These are phyloP conservation scores for Bursaphelenchus mucronatus DNA, from an alignment of 1,140 invertebrate species.

Conservation along the genomic window DNA sequence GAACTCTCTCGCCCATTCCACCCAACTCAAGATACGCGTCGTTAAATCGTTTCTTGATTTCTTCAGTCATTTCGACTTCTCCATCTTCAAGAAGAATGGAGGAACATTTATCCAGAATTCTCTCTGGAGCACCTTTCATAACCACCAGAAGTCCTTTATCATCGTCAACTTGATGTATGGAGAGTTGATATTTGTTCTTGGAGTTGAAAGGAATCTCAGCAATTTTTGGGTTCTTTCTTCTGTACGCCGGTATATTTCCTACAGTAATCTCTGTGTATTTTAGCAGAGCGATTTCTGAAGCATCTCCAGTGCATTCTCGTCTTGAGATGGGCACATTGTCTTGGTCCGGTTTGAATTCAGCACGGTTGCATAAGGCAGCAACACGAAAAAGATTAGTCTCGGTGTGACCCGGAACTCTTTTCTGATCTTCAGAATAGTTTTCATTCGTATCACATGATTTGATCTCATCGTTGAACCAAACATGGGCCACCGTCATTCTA, in stretches of 20 bases:
- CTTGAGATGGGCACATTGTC: constrained; percentile 67
- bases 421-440: constrained; percentile 60
- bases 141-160: constrained; percentile 87
- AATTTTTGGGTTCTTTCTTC: constrained; percentile 86
- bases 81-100: constrained; percentile 91
- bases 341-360: constrained; percentile 65
- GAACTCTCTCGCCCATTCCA: constrained; percentile 90
- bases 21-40: constrained; percentile 95
- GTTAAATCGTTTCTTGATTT: constrained; percentile 96
- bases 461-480: constrained; percentile 66
- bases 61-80: constrained; percentile 71
- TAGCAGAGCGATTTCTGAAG: constrained; percentile 62
- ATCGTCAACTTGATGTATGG: constrained; percentile 82
- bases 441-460: constrained; percentile 67
- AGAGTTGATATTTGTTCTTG: constrained; percentile 96
- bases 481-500: constrained; percentile 69
- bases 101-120: constrained; percentile 88
- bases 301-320: constrained; percentile 61
- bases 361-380: constrained; percentile 65
- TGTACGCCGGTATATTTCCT: constrained; percentile 76
- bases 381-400: constrained; percentile 61
- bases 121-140: constrained; percentile 99
- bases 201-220: constrained; percentile 99
- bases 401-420: constrained; percentile 28
- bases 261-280: constrained; percentile 62